A percentile compares a stretch with the other conserved stretches of the same genome.
These are phyloP conservation scores for Eretmocerus hayati DNA, from an alignment of 2,888 invertebrate genomes.

Conservation along the genomic window DNA sequence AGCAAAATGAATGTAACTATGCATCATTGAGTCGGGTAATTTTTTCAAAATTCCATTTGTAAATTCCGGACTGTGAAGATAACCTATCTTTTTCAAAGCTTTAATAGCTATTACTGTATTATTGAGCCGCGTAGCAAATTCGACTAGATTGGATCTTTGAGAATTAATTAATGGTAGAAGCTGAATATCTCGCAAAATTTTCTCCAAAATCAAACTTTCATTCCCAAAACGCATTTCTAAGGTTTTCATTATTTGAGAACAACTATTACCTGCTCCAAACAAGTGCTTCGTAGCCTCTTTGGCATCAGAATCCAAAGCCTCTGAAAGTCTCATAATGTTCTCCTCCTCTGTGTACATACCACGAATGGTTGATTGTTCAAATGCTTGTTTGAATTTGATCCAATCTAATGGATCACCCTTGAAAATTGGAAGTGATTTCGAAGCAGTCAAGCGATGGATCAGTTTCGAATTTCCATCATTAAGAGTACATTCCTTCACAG, in stretches of 20 bases:
- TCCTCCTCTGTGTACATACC: background rate
- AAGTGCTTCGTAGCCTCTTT: background rate
- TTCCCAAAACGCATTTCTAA: conserved; percentile 1
- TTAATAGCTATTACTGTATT: background rate
- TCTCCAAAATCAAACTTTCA: background rate
- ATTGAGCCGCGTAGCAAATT: background rate
- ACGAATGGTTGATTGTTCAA: background rate
- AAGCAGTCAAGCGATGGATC: background rate
- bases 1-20: background rate
- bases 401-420: background rate
- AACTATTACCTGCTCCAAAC: background rate
- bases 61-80: background rate
- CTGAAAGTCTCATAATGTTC: background rate
- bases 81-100: background rate
- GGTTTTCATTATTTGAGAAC: background rate
- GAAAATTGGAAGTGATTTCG: background rate
- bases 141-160: background rate
- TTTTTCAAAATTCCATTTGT: background rate
- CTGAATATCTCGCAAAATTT: background rate
- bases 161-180: background rate
- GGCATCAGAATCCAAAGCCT: background rate
- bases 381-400: background rate
- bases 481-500: background rate
- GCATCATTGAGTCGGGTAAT: background rate
- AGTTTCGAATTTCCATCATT: background rate